phyloP scores from a whole-genome alignment of 2,888 invertebrate species.

The Lampropteryx suffumata region DNA sequence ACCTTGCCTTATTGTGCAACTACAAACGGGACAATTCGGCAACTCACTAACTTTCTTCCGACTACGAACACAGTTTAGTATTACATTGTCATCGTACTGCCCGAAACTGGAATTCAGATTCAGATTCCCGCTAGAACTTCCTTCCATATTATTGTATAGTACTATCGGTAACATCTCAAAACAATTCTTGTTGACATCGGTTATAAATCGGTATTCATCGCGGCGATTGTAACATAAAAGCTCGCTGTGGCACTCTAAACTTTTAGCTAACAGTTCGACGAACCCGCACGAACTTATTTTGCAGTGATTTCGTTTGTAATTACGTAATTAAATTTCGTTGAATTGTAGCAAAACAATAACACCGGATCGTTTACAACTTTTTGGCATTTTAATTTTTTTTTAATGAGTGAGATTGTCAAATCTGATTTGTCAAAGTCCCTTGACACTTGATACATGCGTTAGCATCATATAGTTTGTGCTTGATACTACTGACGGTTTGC shows the following conservation, averaged over 20 bases:
- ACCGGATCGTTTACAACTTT: constrained; percentile 52
- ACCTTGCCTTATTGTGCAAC: constrained; percentile 90
- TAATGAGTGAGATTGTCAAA: too few relatives aligned
- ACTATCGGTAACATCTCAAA: constrained; percentile 75
- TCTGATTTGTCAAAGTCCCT: constrained; percentile 18
- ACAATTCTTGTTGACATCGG: constrained; percentile 45
- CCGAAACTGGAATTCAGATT: constrained; percentile 52
- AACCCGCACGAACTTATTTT: constrained; percentile 60
- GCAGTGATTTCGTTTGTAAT: constrained; percentile 43
- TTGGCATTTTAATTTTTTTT: constrained; percentile 40
- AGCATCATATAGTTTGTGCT: too few relatives aligned
- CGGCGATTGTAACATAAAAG: constrained; percentile 49
- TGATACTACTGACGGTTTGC: too few relatives aligned
- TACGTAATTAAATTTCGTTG: constrained; percentile 39
- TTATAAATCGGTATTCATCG: constrained; percentile 73
- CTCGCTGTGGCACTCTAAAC: constrained; percentile 36
- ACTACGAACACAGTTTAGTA: constrained; percentile 77
- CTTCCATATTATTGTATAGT: constrained; percentile 76
- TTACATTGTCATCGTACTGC: constrained; percentile 69
- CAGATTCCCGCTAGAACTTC: constrained; percentile 60
- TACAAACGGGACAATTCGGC: constrained; percentile 94
- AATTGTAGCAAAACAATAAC: constrained; percentile 56
- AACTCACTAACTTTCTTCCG: constrained; percentile 85
- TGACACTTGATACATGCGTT: too few relatives aligned
- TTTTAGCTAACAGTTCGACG: constrained; percentile 54